Base-by-base conservation (phyloP, 2,888 invertebrate genomes). In the Molorchus minor region DNA sequence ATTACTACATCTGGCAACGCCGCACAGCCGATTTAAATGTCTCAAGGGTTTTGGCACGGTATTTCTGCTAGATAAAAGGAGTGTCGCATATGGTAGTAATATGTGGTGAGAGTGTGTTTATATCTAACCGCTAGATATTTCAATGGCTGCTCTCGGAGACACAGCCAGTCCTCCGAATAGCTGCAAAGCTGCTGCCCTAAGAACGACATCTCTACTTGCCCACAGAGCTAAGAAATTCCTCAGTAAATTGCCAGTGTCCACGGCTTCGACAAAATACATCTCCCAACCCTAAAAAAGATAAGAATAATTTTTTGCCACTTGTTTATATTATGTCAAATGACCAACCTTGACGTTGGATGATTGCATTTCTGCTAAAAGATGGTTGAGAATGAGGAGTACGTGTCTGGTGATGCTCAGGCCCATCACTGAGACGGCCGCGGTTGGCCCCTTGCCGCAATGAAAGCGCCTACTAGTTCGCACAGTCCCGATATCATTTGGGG, bases 391-490 rank as follows among this genome's bases (percentile, higher is more conserved):
- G 30, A 85, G 76, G 16, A 85, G 73, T 2, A 83, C 81, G 65
- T 84, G 80, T 62, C 84, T 77, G 0, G 84, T 85, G 61, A 85
- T 84, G 25, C 83, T 84, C 5, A 85, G 71, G 0, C 85, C 85
- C 85, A 85, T 85, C 35, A 84, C 82, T 33, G 84, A 84, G 33
- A 81, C 77, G 1, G 81, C 76, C 1, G 83, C 83, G n/a, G 82
- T 79, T 0, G 74, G 64, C 1, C 83, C 83, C 70, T 81, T 81
- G 1, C 79, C 79, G 56, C 78, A 79, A 65, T 85, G 84, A 70
- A 86, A 85, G 84, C 83, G 12, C 80, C 77, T 4, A 85, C 77
- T 5, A 86, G 70, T 67, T 85, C 84, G 57, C 82, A 82, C 7
- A 84, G 72, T 20, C 79, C 77, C 25, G 79, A 78, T 20, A 83